Evolutionary conservation across 1,140 invertebrate genomes (phyloP).

Genomic region (Drosophila sproati): DNA sequence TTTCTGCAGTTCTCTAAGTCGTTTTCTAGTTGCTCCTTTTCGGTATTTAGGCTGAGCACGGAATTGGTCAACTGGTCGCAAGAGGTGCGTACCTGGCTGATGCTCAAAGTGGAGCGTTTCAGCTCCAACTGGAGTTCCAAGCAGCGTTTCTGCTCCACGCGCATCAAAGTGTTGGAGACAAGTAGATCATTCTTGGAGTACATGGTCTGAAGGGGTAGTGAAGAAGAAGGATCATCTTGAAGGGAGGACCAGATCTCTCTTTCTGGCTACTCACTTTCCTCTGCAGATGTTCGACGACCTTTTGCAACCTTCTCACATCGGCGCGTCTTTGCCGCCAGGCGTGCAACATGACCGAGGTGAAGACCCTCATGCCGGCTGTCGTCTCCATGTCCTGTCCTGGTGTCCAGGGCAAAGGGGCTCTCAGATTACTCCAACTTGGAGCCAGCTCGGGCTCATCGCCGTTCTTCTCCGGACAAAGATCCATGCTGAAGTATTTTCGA

Average conservation of each 20-base stretch:
- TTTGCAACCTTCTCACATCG: conserved; percentile 52
- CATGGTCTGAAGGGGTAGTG: conserved; percentile 36
- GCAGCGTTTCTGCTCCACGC: conserved; percentile 68
- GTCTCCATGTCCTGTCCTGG: neutral
- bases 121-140: conserved; percentile 61
- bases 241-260: neutral
- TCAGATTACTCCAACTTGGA: neutral
- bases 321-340: conserved; percentile 66
- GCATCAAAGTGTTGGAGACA: conserved; percentile 58
- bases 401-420: neutral
- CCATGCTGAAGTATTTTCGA: conserved; percentile 4
- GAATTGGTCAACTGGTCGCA: conserved; percentile 46
- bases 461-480: neutral
- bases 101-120: conserved; percentile 44
- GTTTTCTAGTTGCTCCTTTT: conserved; percentile 40
- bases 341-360: conserved; percentile 63
- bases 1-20: conserved; percentile 23
- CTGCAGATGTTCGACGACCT: conserved; percentile 43
- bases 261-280: conserved; percentile 41
- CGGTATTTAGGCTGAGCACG: conserved; percentile 42
- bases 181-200: conserved; percentile 62
- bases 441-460: neutral
- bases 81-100: conserved; percentile 40
- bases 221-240: too few species aligned
- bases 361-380: conserved; percentile 51